phyloP scores from a whole-genome alignment of 1,140 invertebrate genomes.

The Psix sp. region DNA sequence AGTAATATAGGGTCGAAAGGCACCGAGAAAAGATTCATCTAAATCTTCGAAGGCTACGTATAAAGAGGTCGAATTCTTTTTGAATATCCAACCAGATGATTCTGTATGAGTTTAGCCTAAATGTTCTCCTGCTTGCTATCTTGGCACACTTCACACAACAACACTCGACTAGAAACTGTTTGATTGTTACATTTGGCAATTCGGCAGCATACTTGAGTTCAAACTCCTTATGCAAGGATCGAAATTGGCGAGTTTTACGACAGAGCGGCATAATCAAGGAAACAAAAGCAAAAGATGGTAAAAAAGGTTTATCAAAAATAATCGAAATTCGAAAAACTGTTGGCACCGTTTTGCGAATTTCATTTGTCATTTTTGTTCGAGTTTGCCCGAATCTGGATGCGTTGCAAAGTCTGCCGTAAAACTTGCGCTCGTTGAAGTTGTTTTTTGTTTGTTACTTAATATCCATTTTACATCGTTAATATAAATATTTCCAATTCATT shows the following conservation, averaged over 20 bases:
- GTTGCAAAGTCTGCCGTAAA: no score
- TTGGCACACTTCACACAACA: conserved; percentile 36
- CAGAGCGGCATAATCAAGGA: conserved; percentile 4
- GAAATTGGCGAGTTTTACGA: conserved; percentile 34
- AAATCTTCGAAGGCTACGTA: conserved; percentile 40
- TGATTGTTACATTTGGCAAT: conserved; percentile 74
- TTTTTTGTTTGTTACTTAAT: conserved; percentile 42
- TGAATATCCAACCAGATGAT: conserved; percentile 9
- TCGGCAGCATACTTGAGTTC: conserved; percentile 70
- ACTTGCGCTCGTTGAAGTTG: background rate
- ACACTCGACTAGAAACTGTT: conserved; percentile 65
- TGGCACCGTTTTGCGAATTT: conserved; percentile 3
- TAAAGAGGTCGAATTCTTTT: conserved; percentile 22
- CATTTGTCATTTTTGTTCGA: no score
- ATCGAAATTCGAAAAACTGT: conserved; percentile 10
- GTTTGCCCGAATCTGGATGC: no score
- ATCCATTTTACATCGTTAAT: conserved; percentile 53
- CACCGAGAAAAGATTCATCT: conserved; percentile 65
- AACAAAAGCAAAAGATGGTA: conserved; percentile 4
- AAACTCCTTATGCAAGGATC: conserved; percentile 65
- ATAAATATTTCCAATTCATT: conserved; percentile 52
- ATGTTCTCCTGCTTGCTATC: conserved; percentile 20
- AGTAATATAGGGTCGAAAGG: conserved; percentile 59
- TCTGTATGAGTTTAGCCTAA: conserved; percentile 31
- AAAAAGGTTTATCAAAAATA: conserved; percentile 29